Conservation (phyloP, 2,113 vertebrate species). For the Lipophrys pholis region DNA sequence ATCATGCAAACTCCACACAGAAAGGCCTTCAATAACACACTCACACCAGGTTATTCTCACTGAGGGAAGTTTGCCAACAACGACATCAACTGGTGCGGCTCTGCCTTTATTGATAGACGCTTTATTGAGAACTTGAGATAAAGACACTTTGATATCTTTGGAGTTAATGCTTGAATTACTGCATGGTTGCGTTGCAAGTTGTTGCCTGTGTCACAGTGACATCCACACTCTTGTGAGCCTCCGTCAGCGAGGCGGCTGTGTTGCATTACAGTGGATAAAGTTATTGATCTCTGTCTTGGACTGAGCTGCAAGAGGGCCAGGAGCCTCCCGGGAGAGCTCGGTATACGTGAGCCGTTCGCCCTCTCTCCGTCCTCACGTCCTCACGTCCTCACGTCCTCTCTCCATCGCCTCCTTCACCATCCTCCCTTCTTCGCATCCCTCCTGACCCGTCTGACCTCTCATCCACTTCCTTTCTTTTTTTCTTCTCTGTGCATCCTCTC, state of each 20-base stretch:
- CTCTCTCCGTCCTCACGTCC: constrained; percentile 31
- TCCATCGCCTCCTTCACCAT: neutral
- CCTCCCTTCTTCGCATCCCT: neutral
- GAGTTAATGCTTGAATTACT: too few relatives aligned
- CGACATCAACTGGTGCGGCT: too few relatives aligned
- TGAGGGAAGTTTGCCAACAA: too few relatives aligned
- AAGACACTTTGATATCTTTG: too few relatives aligned
- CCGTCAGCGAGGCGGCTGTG: constrained; percentile 10
- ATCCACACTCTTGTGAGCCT: neutral
- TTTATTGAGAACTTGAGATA: too few relatives aligned
- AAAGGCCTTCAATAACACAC: too few relatives aligned
- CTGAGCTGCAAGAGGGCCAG: constrained; percentile 45
- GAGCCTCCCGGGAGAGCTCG: constrained; percentile 41
- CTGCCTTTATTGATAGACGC: too few relatives aligned
- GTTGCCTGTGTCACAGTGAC: too few relatives aligned
- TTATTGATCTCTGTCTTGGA: constrained; percentile 29
- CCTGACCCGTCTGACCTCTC: too few relatives aligned
- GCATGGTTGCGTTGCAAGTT: too few relatives aligned
- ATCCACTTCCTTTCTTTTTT: constrained; percentile 1
- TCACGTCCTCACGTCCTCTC: neutral
- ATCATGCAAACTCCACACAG: too few relatives aligned
- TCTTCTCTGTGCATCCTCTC: constrained; percentile 80
- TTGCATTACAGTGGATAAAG: constrained; percentile 16
- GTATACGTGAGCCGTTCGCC: constrained; percentile 50
- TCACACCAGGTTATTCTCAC: too few relatives aligned